phyloP scores from a whole-genome alignment of 2,113 vertebrate genomes.

The Prunella himalayana region DNA sequence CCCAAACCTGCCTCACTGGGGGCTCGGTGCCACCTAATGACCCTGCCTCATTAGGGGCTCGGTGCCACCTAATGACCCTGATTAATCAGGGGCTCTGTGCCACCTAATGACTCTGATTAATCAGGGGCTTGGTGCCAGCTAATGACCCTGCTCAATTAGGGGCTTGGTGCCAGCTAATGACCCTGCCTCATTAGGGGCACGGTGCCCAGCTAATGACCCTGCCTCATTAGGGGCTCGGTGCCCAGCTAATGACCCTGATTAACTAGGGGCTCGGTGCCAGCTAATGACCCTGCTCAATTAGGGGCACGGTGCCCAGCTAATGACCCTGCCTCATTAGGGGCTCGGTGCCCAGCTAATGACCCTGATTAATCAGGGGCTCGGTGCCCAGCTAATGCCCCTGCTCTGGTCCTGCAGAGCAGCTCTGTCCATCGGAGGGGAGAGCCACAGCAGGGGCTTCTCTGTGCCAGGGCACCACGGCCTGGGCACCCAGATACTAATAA shows the following conservation, averaged over 20 bases:
- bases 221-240: neutral
- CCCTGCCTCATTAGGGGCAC: too few relatives aligned
- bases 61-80: too few relatives aligned
- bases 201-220: too few relatives aligned
- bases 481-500: neutral
- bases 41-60: too few relatives aligned
- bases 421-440: neutral
- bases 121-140: too few relatives aligned
- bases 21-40: too few relatives aligned
- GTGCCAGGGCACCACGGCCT: neutral
- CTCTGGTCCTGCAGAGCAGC: neutral
- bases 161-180: too few relatives aligned
- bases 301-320: neutral
- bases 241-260: neutral
- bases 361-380: neutral
- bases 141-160: too few relatives aligned
- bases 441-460: neutral
- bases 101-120: too few relatives aligned
- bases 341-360: neutral
- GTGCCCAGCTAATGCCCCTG: neutral
- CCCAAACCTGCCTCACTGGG: too few relatives aligned
- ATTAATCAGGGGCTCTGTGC: too few relatives aligned
- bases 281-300: neutral
- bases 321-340: neutral
- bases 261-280: neutral